Evolutionary conservation across 2,888 invertebrate species (phyloP), one percentile per base, ranked within the genome.

Genomic region (Clivina fossor): DNA sequence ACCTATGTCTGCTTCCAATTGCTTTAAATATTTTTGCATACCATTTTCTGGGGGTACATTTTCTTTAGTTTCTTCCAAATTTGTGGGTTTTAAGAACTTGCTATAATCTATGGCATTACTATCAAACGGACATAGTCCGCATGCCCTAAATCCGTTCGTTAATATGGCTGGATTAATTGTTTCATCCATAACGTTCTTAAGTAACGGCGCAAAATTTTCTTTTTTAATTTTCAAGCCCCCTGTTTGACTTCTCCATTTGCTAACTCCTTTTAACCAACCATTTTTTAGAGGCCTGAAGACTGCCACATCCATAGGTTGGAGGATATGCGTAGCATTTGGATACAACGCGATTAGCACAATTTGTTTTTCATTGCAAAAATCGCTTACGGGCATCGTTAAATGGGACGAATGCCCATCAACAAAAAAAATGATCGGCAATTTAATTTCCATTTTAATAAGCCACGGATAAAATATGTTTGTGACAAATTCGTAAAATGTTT

Each of bases 371-470:
- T 60, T 58, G 57, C 72, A 74, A 65, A 74, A 74, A 30, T 70
- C 59, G 48, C 68, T 68, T 9, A 71, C 55, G 40, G 69, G 65
- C 54, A 70, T 56, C 7, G 68, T 69, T 51, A 73, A 47, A 58
- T 75, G 70, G 8, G 71, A 72, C 4, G 62, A 47, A 58, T 72
- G 71, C 11, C 70, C 70, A 63, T 74, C 74, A 26, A 76, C 58
- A 51, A 71, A 74, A 3, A 73, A 51, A 47, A 75, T 64, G 26
- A 73, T 62, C 33, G 66, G 73, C 13, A 66, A 60, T 46, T 63
- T 48, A 24, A 73, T 66, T 26, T 66, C 57, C 49, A 69, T 65
- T 51, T 64, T 60, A 33, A 63, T 28, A 26, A 73, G 56, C 71
- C 71, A 74, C 32, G 67, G 67, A 58, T 66, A 56, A 62, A 73